Conservation (phyloP, 2,888 invertebrate species). For the Agonopterix alstromeriana region DNA sequence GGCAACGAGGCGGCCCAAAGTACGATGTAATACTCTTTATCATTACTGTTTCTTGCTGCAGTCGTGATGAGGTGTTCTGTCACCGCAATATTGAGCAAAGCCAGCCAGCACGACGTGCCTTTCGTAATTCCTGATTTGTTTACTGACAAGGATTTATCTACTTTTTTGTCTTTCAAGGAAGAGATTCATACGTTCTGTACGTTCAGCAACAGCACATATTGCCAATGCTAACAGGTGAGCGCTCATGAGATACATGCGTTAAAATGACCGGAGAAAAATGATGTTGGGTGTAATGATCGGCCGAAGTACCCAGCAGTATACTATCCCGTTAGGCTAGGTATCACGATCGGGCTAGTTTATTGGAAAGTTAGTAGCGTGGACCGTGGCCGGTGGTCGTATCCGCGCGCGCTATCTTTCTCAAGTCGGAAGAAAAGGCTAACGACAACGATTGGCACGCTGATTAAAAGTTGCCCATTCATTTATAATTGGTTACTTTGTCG, state of each 20-base stretch:
- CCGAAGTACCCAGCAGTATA: conserved; percentile 46
- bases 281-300: conserved; percentile 42
- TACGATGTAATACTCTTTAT: conserved; percentile 30
- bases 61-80: conserved; percentile 35
- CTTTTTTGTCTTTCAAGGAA: too few relatives aligned
- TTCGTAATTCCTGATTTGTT: conserved; percentile 21
- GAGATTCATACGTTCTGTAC: too few relatives aligned
- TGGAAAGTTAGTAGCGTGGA: conserved; percentile 65
- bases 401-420: conserved; percentile 17
- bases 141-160: neutral
- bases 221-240: too few relatives aligned
- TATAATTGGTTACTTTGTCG: conserved; percentile 5
- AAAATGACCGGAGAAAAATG: neutral
- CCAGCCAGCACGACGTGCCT: conserved; percentile 18
- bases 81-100: conserved; percentile 39
- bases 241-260: neutral
- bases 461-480: conserved; percentile 1
- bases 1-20: conserved; percentile 13
- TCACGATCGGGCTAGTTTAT: conserved; percentile 65
- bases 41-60: conserved; percentile 34
- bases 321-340: conserved; percentile 67
- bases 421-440: conserved; percentile 5
- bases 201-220: too few relatives aligned
- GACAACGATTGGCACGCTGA: neutral
- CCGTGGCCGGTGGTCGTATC: conserved; percentile 44